A percentile compares a stretch with the other conserved stretches of the same genome.
Conservation (phyloP, 2,888 invertebrate species). For the Chrysomela aeneicollis region DNA sequence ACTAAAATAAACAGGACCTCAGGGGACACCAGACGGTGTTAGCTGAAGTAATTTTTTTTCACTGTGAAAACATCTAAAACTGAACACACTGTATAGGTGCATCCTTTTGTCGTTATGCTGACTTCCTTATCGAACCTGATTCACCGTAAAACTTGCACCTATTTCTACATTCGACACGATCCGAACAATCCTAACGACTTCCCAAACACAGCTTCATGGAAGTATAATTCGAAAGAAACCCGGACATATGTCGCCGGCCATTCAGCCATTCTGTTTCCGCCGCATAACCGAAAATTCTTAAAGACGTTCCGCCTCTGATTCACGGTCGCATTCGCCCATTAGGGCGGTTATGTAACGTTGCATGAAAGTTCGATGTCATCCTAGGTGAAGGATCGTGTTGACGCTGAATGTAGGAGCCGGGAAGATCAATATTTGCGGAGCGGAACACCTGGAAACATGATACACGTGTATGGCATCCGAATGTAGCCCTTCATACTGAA, state of each 20-base stretch:
- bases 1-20: no score
- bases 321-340: conserved; percentile 10
- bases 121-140: no score
- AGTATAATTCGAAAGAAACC: conserved; percentile 26
- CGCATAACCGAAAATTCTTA: conserved; percentile 14
- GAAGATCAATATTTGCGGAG: conserved; percentile 47
- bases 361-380: conserved; percentile 35
- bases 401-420: conserved; percentile 34
- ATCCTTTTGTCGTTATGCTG: no score
- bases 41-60: no score
- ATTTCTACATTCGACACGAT: background rate
- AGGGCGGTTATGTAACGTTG: conserved; percentile 30
- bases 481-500: background rate
- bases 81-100: no score
- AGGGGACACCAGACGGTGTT: no score
- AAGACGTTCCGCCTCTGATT: conserved; percentile 19
- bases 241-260: conserved; percentile 28
- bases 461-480: conserved; percentile 36
- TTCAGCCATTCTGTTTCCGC: conserved; percentile 21
- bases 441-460: conserved; percentile 40
- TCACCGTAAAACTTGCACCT: background rate
- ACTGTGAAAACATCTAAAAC: no score
- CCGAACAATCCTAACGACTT: conserved; percentile 35
- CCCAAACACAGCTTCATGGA: conserved; percentile 33
- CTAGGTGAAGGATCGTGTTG: conserved; percentile 32